A percentile compares a stretch with the other conserved stretches of the same genome.
Conservation (phyloP, 2,888 invertebrate species). For the Petrolisthes cinctipes region DNA sequence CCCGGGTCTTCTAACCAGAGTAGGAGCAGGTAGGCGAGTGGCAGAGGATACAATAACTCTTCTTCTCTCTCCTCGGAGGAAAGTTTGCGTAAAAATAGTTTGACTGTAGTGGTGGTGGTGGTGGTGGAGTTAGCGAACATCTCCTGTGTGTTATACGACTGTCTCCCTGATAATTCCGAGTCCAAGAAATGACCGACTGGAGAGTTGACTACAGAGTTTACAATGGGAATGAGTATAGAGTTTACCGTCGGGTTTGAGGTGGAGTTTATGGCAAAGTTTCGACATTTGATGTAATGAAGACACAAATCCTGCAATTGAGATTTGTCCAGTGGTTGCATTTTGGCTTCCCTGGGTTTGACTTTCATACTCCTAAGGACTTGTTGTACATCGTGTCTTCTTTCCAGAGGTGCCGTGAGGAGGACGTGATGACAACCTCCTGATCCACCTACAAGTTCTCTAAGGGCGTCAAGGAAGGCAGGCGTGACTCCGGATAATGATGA, state of each 20-base stretch:
- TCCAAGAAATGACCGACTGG: too few species aligned
- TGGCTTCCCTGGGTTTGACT: not conserved
- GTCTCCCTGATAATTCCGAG: too few species aligned
- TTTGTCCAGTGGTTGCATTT: constrained; percentile 22
- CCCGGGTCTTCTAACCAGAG: constrained; percentile 35
- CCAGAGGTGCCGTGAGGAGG: constrained; percentile 34
- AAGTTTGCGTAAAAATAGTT: constrained; percentile 7
- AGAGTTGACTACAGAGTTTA: too few species aligned
- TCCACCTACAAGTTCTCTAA: constrained; percentile 22
- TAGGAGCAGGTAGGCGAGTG: constrained; percentile 41
- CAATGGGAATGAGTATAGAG: too few species aligned
- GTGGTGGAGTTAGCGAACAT: too few species aligned
- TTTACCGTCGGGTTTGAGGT: not conserved
- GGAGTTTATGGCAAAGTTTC: not conserved
- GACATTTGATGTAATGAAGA: constrained; percentile 1
- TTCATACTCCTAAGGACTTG: not conserved
- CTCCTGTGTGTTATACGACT: too few species aligned
- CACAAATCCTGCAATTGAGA: constrained; percentile 19
- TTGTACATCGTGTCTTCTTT: not conserved
- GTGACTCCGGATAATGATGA: not conserved
- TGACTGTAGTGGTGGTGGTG: not conserved
- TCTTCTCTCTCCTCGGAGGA: constrained; percentile 34
- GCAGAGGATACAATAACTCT: constrained; percentile 42
- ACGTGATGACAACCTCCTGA: not conserved
- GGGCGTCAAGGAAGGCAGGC: constrained; percentile 13